Evolutionary conservation across 2,113 vertebrate species (phyloP).

Genomic region (Edolisoma coerulescens): DNA sequence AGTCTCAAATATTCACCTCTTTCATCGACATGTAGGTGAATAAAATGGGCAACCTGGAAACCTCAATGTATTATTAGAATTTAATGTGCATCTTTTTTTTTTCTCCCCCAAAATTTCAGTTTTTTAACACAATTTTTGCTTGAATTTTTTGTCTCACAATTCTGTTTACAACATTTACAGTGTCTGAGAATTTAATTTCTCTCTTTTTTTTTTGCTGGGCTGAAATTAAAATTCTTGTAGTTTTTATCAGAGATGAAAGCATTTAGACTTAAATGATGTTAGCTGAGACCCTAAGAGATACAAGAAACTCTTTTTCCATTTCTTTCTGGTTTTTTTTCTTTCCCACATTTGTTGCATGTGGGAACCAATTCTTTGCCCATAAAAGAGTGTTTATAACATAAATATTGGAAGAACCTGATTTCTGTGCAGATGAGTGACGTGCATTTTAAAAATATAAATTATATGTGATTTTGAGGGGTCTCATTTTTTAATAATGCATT

Average conservation of each 20-base stretch:
- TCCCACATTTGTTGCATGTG: neutral
- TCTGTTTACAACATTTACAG: neutral
- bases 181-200: neutral
- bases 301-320: neutral
- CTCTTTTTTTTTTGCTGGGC: neutral
- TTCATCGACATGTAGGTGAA: neutral
- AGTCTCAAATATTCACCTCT: neutral
- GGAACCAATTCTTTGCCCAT: neutral
- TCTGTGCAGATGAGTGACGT: neutral
- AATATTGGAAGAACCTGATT: neutral
- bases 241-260: neutral
- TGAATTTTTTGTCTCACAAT: neutral
- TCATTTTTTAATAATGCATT: neutral
- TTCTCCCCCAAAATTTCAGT: rapidly evolving
- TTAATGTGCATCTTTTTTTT: rapidly evolving
- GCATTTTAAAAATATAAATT: neutral
- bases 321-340: no score
- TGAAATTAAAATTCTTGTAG: neutral
- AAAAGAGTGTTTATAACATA: neutral
- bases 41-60: neutral
- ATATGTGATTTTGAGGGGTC: neutral
- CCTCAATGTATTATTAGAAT: neutral
- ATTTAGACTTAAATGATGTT: neutral
- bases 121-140: neutral
- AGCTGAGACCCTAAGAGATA: neutral